A percentile compares a stretch with the other conserved stretches of the same genome.
These are phyloP conservation scores for Microdon myrmicae DNA, from an alignment of 2,888 invertebrate species.

Conservation along the genomic window DNA sequence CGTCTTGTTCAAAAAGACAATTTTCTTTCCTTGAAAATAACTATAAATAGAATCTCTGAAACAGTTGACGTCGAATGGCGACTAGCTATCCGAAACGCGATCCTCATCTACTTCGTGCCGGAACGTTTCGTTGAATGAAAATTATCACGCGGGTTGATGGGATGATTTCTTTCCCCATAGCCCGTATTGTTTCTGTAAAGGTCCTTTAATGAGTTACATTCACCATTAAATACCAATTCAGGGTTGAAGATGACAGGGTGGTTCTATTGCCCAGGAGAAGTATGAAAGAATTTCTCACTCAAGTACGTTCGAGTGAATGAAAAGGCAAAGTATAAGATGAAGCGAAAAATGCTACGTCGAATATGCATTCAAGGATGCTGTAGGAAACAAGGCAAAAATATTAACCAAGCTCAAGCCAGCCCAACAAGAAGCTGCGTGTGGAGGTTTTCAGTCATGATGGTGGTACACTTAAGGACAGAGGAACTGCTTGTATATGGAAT, in stretches of 20 bases:
- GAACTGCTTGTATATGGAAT: slow-evolving; percentile 59
- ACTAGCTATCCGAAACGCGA: too few relatives aligned
- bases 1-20: too few relatives aligned
- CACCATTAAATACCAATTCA: slow-evolving; percentile 51
- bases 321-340: slow-evolving; percentile 5
- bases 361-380: slow-evolving; percentile 34
- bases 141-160: too few relatives aligned
- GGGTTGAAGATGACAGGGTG: slow-evolving; percentile 38
- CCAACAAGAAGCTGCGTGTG: background rate
- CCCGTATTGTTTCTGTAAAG: slow-evolving; percentile 27
- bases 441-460: slow-evolving; percentile 22
- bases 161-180: too few relatives aligned
- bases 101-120: too few relatives aligned
- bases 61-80: too few relatives aligned
- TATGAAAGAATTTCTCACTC: slow-evolving; percentile 14
- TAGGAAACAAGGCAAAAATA: slow-evolving; percentile 14
- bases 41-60: too few relatives aligned
- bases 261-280: slow-evolving; percentile 1
- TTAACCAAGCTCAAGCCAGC: slow-evolving; percentile 15
- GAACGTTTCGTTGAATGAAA: too few relatives aligned
- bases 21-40: too few relatives aligned
- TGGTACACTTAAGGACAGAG: slow-evolving; percentile 7
- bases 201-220: slow-evolving; percentile 47
- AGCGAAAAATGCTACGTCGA: slow-evolving; percentile 38
- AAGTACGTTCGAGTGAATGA: slow-evolving; percentile 25